Conservation (phyloP, 2,797 vertebrate genomes). For the Danio albolineatus region DNA sequence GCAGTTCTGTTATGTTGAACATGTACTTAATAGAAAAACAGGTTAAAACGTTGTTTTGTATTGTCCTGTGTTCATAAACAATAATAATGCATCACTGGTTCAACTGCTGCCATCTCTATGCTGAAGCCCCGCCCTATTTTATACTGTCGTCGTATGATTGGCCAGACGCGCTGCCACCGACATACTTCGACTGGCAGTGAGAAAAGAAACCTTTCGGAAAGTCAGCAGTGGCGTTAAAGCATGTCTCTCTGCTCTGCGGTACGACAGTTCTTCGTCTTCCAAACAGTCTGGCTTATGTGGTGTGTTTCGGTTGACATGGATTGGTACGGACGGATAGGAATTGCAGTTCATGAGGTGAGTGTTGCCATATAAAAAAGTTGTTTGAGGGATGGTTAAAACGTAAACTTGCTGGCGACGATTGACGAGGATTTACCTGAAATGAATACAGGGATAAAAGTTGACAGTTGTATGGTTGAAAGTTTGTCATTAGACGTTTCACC, state of each 20-base stretch:
- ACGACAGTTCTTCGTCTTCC: not conserved
- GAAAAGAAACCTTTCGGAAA: conserved; percentile 36
- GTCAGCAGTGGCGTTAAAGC: conserved; percentile 1
- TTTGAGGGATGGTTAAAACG: not conserved
- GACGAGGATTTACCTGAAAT: not conserved
- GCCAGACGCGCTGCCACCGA: conserved; percentile 18
- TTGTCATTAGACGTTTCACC: not conserved
- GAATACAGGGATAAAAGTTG: not conserved
- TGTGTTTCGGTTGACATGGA: conserved; percentile 4
- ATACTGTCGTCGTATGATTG: conserved; percentile 56
- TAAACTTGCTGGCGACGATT: conserved; percentile 4
- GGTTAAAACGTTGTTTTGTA: not conserved
- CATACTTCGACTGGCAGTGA: conserved; percentile 49
- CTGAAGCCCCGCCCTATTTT: conserved; percentile 49
- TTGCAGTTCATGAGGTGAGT: conserved; percentile 48
- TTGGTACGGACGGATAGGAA: conserved; percentile 3
- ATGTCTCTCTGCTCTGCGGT: not conserved
- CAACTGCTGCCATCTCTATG: conserved; percentile 32
- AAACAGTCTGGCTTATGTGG: not conserved
- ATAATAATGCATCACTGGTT: not conserved
- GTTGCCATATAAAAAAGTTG: not conserved
- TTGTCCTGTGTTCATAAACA: not conserved
- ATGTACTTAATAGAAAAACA: not conserved
- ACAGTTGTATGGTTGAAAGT: not conserved
- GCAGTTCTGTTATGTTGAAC: not conserved